A percentile compares a stretch with the other conserved stretches of the same genome.
Evolutionary conservation across 2,113 vertebrate species (phyloP).

Genomic region (Saguinus midas): DNA sequence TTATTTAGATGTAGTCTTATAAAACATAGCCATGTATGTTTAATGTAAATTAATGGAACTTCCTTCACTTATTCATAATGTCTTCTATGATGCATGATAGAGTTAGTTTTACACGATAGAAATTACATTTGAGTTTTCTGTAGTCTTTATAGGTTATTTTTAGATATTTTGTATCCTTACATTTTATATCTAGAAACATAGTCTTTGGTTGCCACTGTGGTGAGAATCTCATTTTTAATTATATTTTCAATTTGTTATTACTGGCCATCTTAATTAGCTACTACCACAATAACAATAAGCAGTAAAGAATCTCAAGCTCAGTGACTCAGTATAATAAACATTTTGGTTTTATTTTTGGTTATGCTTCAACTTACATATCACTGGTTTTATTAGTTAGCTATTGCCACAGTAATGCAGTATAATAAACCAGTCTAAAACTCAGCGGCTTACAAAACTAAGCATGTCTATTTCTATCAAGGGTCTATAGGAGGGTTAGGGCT

Average conservation of each 20-base stretch:
- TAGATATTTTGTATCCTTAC: background rate
- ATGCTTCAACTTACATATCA: background rate
- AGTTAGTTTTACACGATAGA: background rate
- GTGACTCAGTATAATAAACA: background rate
- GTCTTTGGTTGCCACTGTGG: background rate
- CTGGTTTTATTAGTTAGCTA: background rate
- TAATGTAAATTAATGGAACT: background rate
- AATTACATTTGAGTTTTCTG: background rate
- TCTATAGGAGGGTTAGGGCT: background rate
- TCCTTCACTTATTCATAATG: background rate
- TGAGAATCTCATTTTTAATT: background rate
- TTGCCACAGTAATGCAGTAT: background rate
- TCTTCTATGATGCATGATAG: background rate
- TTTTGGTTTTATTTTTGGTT: background rate
- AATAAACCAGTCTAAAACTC: background rate
- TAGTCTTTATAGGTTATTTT: background rate
- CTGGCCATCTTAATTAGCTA: background rate
- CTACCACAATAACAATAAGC: background rate
- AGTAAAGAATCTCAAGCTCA: background rate
- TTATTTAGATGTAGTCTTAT: background rate
- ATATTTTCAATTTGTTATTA: background rate
- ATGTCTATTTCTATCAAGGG: background rate
- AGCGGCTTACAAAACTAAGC: background rate
- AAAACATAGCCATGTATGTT: background rate
- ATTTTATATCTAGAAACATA: background rate